Evolutionary conservation across 2,797 vertebrate species (phyloP).

Genomic region (Vultur gryphus): DNA sequence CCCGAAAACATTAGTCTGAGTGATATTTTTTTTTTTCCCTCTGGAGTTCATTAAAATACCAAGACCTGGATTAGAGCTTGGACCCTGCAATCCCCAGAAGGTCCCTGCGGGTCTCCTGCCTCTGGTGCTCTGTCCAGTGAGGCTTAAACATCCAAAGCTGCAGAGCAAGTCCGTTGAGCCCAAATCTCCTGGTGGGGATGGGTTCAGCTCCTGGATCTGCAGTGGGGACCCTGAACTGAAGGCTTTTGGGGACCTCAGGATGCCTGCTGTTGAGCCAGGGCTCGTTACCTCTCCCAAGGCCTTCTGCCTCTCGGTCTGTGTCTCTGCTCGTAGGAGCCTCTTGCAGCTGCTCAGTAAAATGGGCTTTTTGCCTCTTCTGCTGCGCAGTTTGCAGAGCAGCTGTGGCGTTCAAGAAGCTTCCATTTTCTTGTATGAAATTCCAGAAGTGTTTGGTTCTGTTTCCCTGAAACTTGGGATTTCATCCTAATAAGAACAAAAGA

Average conservation of each 20-base stretch:
- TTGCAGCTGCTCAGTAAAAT: background rate
- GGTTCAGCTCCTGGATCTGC: background rate
- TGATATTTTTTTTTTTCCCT: background rate
- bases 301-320: background rate
- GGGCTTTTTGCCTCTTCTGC: background rate
- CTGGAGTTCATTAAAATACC: background rate
- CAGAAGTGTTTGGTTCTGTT: background rate
- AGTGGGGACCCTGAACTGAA: background rate
- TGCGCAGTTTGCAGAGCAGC: background rate
- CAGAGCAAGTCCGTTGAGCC: background rate
- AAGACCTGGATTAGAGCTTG: background rate
- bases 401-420: background rate
- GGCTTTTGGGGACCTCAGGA: background rate
- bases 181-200: background rate
- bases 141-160: background rate
- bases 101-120: background rate
- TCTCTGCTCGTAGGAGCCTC: background rate
- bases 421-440: background rate
- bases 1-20: background rate
- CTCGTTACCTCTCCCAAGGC: background rate
- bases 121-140: background rate
- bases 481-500: background rate
- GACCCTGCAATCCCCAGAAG: background rate
- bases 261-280: background rate
- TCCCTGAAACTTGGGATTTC: background rate